Percentiles rank a stretch among this genome's conserved stretches.
Evolutionary conservation across 2,888 invertebrate species (phyloP).

Genomic region (Stomorhina lunata): DNA sequence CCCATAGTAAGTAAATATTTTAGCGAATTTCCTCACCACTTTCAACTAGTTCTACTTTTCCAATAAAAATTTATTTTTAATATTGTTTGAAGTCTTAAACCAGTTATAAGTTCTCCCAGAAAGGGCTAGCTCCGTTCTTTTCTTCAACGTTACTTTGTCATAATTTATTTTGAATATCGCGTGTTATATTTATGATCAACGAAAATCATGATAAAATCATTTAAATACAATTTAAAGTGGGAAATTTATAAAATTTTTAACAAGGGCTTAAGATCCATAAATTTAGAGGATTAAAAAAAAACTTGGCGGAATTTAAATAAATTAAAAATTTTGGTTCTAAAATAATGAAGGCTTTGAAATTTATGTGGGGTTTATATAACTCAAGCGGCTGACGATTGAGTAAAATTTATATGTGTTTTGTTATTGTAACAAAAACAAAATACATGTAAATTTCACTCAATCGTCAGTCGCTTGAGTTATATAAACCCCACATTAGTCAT

Average conservation of each 20-base stretch:
- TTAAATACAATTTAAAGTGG: background rate
- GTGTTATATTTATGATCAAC: slow-evolving; percentile 20
- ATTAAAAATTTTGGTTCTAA: too few relatives aligned
- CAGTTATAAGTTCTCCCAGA: background rate
- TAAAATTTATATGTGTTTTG: too few relatives aligned
- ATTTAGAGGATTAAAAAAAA: too few relatives aligned
- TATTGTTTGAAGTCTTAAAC: background rate
- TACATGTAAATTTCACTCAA: too few relatives aligned
- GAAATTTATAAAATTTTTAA: background rate
- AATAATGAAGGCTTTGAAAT: too few relatives aligned
- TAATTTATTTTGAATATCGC: background rate
- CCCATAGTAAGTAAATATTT: background rate
- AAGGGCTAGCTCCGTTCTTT: background rate
- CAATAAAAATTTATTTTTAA: background rate
- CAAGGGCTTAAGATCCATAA: background rate
- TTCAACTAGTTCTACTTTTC: background rate
- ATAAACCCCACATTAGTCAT: too few relatives aligned
- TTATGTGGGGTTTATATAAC: too few relatives aligned
- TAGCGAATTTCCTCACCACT: too few relatives aligned
- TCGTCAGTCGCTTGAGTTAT: too few relatives aligned
- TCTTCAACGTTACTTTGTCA: background rate
- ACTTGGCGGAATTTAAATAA: too few relatives aligned
- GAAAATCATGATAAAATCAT: slow-evolving; percentile 1
- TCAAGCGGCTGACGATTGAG: too few relatives aligned
- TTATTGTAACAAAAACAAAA: too few relatives aligned